Evolutionary conservation across 1,140 invertebrate genomes (phyloP).

Genomic region (Micrasema minimum): DNA sequence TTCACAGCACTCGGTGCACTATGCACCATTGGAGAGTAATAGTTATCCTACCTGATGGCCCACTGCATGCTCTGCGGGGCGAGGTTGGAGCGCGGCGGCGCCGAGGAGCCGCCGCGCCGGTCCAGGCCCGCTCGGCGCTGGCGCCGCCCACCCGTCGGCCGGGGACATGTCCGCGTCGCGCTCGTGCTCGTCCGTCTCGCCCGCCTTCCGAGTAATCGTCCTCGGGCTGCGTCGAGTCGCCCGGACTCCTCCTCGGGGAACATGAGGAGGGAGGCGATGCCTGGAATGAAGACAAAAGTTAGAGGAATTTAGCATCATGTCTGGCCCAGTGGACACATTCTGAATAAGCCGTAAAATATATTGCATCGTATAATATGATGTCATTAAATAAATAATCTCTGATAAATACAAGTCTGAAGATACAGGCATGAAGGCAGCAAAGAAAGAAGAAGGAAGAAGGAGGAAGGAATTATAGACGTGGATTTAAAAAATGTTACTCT

Average conservation of each 20-base stretch:
- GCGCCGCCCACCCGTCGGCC: constrained; percentile 84
- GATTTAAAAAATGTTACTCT: too few relatives aligned
- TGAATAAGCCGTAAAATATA: too few relatives aligned
- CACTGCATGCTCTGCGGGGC: constrained; percentile 97
- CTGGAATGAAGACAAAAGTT: constrained; percentile 59
- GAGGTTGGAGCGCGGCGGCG: constrained; percentile 83
- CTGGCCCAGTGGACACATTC: too few relatives aligned
- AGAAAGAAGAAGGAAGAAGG: too few relatives aligned
- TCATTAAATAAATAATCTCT: too few relatives aligned
- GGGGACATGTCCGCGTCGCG: constrained; percentile 91
- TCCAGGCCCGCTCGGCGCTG: constrained; percentile 85
- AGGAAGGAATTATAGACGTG: too few relatives aligned
- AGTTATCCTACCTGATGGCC: constrained; percentile 79
- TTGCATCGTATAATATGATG: too few relatives aligned
- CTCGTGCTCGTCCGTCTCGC: constrained; percentile 92
- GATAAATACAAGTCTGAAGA: too few relatives aligned
- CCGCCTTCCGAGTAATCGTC: constrained; percentile 95
- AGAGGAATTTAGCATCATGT: too few relatives aligned
- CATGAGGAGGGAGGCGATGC: constrained; percentile 81
- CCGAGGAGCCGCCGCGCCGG: constrained; percentile 70
- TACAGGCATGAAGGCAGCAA: too few relatives aligned
- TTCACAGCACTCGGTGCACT: too few relatives aligned
- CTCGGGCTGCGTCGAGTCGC: constrained; percentile 91
- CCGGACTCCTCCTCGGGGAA: constrained; percentile 95
- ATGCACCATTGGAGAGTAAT: too few relatives aligned